These are phyloP conservation scores for Pantelozetes paolii DNA, from an alignment of 2,888 invertebrate species.

Conservation along the genomic window DNA sequence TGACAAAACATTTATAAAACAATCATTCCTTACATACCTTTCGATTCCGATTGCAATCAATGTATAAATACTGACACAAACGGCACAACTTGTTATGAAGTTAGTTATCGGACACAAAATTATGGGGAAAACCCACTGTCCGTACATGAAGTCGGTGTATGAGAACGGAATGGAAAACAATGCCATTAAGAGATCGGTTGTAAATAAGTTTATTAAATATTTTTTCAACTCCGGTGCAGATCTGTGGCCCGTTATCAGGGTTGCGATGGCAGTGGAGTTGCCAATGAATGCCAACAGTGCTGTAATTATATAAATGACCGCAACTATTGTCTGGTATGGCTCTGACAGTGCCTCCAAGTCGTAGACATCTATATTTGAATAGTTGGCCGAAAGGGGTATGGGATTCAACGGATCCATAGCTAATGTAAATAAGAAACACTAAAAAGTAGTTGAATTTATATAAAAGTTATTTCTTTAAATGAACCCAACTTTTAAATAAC, in stretches of 20 bases:
- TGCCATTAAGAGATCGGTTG: conserved; percentile 33
- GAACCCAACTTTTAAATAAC: not conserved
- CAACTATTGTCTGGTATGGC: conserved; percentile 21
- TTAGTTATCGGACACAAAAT: conserved; percentile 34
- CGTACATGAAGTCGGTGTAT: conserved; percentile 36
- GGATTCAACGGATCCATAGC: conserved; percentile 10
- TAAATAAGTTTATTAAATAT: conserved; percentile 35
- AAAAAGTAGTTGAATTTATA: not conserved
- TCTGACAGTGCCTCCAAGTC: conserved; percentile 34
- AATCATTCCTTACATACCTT: too few relatives aligned
- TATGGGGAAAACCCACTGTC: conserved; percentile 28
- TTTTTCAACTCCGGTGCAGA: conserved; percentile 5
- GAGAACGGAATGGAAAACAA: conserved; percentile 35
- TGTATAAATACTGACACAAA: conserved; percentile 37
- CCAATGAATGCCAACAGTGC: conserved; percentile 20
- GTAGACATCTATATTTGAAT: not conserved
- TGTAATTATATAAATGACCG: conserved; percentile 25
- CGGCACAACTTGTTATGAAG: conserved; percentile 32
- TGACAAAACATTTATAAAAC: too few relatives aligned
- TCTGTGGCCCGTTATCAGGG: not conserved
- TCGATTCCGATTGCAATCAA: conserved; percentile 37
- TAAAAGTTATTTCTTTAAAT: not conserved
- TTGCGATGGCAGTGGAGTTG: not conserved
- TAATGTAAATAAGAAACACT: not conserved
- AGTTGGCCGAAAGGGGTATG: not conserved